phyloP scores from a whole-genome alignment of 1,140 invertebrate species.

The Prorops nasuta region DNA sequence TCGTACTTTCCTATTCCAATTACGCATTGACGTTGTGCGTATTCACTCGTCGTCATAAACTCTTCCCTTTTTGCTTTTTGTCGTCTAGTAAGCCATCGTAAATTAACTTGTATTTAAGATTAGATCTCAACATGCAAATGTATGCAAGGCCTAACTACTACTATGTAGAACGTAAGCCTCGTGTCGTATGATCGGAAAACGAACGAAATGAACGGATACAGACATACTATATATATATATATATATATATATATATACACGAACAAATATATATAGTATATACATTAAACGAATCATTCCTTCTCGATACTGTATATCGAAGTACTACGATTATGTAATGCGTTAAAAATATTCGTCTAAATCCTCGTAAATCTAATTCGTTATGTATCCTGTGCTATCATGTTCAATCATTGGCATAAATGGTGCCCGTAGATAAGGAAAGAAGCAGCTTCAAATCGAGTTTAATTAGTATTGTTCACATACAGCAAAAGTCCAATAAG shows the following conservation, averaged over 20 bases:
- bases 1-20: constrained; percentile 10
- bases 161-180: constrained; percentile 31
- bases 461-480: too few species aligned
- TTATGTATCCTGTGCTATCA: constrained; percentile 47
- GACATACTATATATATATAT: too few species aligned
- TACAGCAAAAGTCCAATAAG: too few species aligned
- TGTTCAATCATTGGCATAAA: too few species aligned
- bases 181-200: constrained; percentile 35
- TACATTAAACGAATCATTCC: constrained; percentile 55
- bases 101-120: constrained; percentile 37
- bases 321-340: constrained; percentile 47
- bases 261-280: constrained; percentile 33
- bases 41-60: constrained; percentile 3
- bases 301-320: constrained; percentile 50
- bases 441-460: too few species aligned
- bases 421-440: too few species aligned
- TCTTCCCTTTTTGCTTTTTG: constrained; percentile 32
- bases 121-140: constrained; percentile 44
- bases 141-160: constrained; percentile 48
- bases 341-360: constrained; percentile 50
- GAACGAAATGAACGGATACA: constrained; percentile 28
- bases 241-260: too few species aligned
- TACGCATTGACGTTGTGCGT: constrained; percentile 17
- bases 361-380: constrained; percentile 47
- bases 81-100: constrained; percentile 23